Percentiles rank a stretch among this genome's conserved stretches.
Conservation (phyloP, 2,797 vertebrate species). For the Sebastes paucispinis region DNA sequence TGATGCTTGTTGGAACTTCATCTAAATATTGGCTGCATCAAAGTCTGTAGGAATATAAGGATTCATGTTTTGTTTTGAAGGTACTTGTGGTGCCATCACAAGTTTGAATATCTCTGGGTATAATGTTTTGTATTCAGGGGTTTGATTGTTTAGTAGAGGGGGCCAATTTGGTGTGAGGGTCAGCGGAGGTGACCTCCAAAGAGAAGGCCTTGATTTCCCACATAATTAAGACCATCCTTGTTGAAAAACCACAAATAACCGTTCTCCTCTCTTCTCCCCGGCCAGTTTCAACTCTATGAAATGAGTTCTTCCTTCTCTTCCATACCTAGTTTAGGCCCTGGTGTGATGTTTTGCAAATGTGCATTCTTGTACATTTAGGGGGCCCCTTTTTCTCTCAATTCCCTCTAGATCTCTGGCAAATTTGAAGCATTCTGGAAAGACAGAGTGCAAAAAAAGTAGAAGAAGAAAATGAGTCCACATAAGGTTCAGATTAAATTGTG, state of each 20-base stretch:
- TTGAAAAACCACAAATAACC: constrained; percentile 53
- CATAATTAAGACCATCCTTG: constrained; percentile 67
- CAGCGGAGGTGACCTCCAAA: constrained; percentile 44
- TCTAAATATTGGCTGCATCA: neutral
- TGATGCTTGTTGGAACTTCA: neutral
- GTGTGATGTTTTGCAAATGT: constrained; percentile 76
- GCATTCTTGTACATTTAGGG: constrained; percentile 69
- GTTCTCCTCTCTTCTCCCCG: neutral
- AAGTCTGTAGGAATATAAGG: neutral
- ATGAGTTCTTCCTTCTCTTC: constrained; percentile 30
- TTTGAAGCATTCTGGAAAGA: constrained; percentile 66
- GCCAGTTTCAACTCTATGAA: constrained; percentile 22
- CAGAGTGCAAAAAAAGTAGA: constrained; percentile 33
- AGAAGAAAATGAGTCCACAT: constrained; percentile 72
- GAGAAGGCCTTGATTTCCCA: constrained; percentile 48
- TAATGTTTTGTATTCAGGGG: neutral
- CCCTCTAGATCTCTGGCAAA: constrained; percentile 66
- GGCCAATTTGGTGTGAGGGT: constrained; percentile 15
- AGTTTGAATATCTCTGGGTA: neutral
- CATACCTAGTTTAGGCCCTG: constrained; percentile 42
- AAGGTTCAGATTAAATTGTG: constrained; percentile 80
- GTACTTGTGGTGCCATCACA: neutral
- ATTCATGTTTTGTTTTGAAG: neutral
- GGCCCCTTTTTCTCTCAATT: constrained; percentile 60
- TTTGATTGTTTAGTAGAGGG: neutral